phyloP scores from a whole-genome alignment of 2,113 vertebrate species.

The Grallaria varia region DNA sequence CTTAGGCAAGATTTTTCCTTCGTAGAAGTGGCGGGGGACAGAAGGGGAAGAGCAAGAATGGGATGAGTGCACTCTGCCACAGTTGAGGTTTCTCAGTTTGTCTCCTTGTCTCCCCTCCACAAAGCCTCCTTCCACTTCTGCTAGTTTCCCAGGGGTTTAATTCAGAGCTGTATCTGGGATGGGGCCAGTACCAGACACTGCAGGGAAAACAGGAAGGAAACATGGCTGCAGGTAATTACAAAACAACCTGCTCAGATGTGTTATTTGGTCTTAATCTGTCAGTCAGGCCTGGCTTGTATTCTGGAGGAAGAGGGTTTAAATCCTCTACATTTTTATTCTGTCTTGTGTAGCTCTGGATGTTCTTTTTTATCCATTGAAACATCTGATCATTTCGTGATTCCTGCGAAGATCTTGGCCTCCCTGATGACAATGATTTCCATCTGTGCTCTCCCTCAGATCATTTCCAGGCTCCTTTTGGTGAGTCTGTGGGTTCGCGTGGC shows the following conservation, averaged over 20 bases:
- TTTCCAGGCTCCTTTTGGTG: slow-evolving; percentile 46
- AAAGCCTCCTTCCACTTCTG: slow-evolving; percentile 1
- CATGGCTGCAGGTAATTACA: neutral
- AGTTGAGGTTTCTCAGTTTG: slow-evolving; percentile 14
- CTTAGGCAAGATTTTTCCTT: neutral
- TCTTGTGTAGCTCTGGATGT: neutral
- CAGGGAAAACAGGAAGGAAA: neutral
- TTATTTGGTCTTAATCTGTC: neutral
- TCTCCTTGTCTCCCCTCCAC: neutral
- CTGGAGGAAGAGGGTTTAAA: neutral
- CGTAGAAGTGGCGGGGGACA: neutral
- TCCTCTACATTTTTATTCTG: neutral
- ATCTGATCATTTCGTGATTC: slow-evolving; percentile 42
- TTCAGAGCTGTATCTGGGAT: neutral
- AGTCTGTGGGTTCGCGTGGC: neutral
- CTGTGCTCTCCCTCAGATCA: slow-evolving; percentile 20
- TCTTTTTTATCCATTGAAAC: slow-evolving; percentile 40
- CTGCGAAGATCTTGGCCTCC: slow-evolving; percentile 37
- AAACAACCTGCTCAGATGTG: neutral
- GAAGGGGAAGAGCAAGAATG: neutral
- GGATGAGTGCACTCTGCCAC: neutral
- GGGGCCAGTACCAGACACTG: neutral
- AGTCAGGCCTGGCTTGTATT: neutral
- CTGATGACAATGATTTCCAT: slow-evolving; percentile 53
- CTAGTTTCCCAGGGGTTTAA: neutral